These are phyloP conservation scores for Laterallus jamaicensis DNA, from an alignment of 2,113 vertebrate genomes.

Conservation along the genomic window DNA sequence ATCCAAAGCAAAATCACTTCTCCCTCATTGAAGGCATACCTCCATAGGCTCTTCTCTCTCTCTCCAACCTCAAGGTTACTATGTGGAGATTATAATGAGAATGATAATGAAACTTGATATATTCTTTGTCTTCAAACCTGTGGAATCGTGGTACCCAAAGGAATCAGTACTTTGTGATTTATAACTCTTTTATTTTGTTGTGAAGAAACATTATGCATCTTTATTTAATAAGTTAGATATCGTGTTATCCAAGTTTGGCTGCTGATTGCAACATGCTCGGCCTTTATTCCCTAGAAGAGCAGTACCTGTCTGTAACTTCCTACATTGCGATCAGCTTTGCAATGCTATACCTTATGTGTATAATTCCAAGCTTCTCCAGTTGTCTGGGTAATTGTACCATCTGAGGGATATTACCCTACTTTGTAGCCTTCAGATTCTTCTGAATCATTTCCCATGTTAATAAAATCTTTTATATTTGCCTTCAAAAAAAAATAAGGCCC, in stretches of 20 bases:
- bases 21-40: not conserved
- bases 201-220: slow-evolving; percentile 63
- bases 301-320: slow-evolving; percentile 18
- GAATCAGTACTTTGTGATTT: slow-evolving; percentile 59
- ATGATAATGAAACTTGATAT: slow-evolving; percentile 45
- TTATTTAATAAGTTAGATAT: slow-evolving; percentile 65
- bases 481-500: not conserved
- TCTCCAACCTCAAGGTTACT: slow-evolving; percentile 2
- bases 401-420: slow-evolving; percentile 8
- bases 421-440: not conserved
- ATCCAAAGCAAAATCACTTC: not conserved
- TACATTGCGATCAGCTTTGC: slow-evolving; percentile 16
- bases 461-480: not conserved
- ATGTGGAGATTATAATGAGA: slow-evolving; percentile 13
- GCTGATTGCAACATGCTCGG: slow-evolving; percentile 11
- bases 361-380: slow-evolving; percentile 9
- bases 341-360: not conserved
- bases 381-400: not conserved
- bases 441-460: slow-evolving; percentile 17
- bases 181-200: slow-evolving; percentile 57
- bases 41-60: not conserved
- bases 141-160: slow-evolving; percentile 24
- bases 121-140: slow-evolving; percentile 41
- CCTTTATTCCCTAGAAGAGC: slow-evolving; percentile 32
- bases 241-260: slow-evolving; percentile 47